Percentiles rank a stretch among this genome's conserved stretches.
phyloP scores from a whole-genome alignment of 2,888 invertebrate genomes.

The Apamea crenata region DNA sequence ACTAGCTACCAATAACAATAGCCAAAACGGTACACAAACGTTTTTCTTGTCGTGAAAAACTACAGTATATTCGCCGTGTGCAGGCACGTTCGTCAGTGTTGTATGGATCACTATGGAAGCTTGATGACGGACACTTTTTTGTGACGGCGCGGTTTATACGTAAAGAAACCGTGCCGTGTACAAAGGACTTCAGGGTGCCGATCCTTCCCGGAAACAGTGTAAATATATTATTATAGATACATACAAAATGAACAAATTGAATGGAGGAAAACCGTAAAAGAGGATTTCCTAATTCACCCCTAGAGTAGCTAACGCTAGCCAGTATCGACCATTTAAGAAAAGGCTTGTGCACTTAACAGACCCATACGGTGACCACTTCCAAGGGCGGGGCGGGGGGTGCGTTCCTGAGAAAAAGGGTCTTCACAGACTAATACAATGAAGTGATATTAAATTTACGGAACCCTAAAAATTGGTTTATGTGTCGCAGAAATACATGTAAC shows the following conservation, averaged over 20 bases:
- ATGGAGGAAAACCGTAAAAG: constrained; percentile 15
- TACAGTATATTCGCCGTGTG: too few species aligned
- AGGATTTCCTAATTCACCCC: constrained; percentile 29
- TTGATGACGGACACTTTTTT: too few species aligned
- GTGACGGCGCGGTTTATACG: too few species aligned
- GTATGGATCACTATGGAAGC: too few species aligned
- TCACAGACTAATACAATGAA: too few species aligned
- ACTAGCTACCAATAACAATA: neutral
- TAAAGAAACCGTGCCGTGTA: too few species aligned
- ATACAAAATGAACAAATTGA: constrained; percentile 31
- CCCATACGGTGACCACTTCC: neutral
- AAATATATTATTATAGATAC: neutral
- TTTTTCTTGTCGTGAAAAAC: too few species aligned
- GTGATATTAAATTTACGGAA: too few species aligned
- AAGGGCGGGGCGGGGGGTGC: neutral
- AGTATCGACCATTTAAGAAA: constrained; percentile 21
- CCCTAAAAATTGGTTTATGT: too few species aligned
- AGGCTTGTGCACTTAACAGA: constrained; percentile 15
- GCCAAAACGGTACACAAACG: neutral
- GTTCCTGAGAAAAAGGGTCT: too few species aligned
- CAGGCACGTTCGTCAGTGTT: too few species aligned
- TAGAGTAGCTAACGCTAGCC: constrained; percentile 6
- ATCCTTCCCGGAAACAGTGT: neutral
- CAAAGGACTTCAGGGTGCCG: neutral
- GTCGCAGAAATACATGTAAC: too few species aligned